Percentiles rank a stretch among this genome's conserved stretches.
These are phyloP conservation scores for Dromococcyx pavoninus DNA, from an alignment of 2,797 vertebrate species.

Conservation along the genomic window DNA sequence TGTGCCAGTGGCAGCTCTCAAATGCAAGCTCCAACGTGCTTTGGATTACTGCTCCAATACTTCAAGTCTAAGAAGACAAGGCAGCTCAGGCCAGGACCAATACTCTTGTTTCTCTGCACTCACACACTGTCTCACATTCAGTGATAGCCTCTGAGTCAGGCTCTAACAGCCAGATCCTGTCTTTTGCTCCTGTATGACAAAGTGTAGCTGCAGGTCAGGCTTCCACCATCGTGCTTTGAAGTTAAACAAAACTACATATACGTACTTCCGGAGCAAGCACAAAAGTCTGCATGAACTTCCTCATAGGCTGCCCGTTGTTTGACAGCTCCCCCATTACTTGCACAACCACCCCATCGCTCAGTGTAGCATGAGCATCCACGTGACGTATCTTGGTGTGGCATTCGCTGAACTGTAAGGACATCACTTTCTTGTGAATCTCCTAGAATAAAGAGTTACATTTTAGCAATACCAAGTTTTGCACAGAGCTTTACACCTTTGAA, in stretches of 20 bases:
- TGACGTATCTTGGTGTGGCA: slow-evolving; percentile 98
- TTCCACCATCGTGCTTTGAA: background rate
- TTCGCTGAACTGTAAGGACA: slow-evolving; percentile 97
- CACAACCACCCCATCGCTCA: slow-evolving; percentile 95
- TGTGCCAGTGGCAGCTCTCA: background rate
- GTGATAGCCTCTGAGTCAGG: background rate
- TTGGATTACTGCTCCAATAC: background rate
- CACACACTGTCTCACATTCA: background rate
- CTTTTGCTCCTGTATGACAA: background rate
- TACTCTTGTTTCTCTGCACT: background rate
- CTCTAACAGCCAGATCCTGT: background rate
- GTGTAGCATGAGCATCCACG: slow-evolving; percentile 94
- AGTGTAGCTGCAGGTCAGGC: background rate
- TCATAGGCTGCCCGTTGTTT: slow-evolving; percentile 95
- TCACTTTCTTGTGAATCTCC: slow-evolving; percentile 99
- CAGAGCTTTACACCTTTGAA: background rate
- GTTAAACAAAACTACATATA: background rate
- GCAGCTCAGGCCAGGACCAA: background rate
- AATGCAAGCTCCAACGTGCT: background rate
- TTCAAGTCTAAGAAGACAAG: background rate
- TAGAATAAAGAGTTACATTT: background rate
- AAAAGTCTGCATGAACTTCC: slow-evolving; percentile 99
- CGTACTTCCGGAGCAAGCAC: slow-evolving; percentile 96
- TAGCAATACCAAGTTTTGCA: background rate
- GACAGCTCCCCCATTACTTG: slow-evolving; percentile 97